Conservation (phyloP, 2,113 vertebrate species). For the Ageneiosus marmoratus region DNA sequence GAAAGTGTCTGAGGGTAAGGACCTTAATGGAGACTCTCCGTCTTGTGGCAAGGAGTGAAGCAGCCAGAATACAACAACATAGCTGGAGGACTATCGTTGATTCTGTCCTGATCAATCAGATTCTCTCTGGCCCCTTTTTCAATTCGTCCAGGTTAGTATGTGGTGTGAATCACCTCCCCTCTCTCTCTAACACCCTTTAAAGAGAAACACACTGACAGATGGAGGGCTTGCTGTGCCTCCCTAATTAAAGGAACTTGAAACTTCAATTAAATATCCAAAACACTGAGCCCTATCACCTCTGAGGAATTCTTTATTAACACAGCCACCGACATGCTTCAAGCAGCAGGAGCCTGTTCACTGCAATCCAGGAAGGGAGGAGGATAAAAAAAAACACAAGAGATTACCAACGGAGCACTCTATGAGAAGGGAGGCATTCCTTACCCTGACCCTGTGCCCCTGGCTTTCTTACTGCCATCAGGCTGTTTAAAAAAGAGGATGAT, state of each 20-base stretch:
- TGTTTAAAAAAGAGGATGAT: constrained; percentile 29
- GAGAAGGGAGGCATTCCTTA: constrained; percentile 42
- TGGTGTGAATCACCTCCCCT: constrained; percentile 8
- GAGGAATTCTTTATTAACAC: constrained; percentile 51
- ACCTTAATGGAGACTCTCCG: constrained; percentile 6
- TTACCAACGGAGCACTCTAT: constrained; percentile 37
- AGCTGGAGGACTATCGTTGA: too few relatives aligned
- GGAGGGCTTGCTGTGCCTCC: constrained; percentile 43
- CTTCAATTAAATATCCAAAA: constrained; percentile 55
- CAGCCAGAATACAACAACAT: not conserved
- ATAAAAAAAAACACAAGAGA: constrained; percentile 9
- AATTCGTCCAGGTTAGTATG: constrained; percentile 22
- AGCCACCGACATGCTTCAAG: constrained; percentile 29
- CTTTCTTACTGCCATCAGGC: constrained; percentile 32
- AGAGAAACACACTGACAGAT: constrained; percentile 51
- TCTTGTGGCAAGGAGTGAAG: not conserved
- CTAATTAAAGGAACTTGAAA: constrained; percentile 55
- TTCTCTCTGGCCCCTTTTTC: constrained; percentile 16
- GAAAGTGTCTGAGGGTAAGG: not conserved
- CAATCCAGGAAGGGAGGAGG: constrained; percentile 37
- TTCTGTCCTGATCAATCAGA: not conserved
- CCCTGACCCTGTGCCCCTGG: constrained; percentile 31
- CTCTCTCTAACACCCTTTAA: constrained; percentile 11
- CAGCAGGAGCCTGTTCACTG: constrained; percentile 25
- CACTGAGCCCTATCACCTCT: constrained; percentile 49